Conservation (phyloP, 2,797 vertebrate species). For the Ceyx erithaca region DNA sequence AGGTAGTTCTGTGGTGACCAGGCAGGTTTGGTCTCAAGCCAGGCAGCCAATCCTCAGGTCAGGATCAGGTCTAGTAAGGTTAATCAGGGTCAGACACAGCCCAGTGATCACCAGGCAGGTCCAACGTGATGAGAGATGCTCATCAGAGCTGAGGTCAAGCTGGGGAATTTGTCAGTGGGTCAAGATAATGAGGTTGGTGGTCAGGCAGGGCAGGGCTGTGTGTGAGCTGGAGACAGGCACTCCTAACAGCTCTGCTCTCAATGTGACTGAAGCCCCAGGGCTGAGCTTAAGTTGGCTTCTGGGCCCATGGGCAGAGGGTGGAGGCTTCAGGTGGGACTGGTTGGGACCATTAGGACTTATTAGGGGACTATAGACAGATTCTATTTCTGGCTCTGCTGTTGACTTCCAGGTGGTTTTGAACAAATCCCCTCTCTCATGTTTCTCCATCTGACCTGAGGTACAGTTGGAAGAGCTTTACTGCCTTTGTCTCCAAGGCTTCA, state of each 20-base stretch:
- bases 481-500: not conserved
- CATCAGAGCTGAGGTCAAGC: not conserved
- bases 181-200: not conserved
- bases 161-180: not conserved
- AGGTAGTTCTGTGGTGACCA: not conserved
- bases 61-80: not conserved
- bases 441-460: not conserved
- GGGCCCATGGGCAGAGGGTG: not conserved
- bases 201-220: not conserved
- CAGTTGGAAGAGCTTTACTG: not conserved
- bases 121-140: not conserved
- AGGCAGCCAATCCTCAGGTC: not conserved
- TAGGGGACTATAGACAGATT: not conserved
- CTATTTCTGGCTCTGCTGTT: not conserved
- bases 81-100: not conserved
- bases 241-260: not conserved
- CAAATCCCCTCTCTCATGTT: not conserved
- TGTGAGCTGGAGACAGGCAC: not conserved
- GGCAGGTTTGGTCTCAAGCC: not conserved
- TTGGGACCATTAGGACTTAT: not conserved
- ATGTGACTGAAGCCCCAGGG: not conserved
- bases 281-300: not conserved
- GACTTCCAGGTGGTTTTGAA: not conserved
- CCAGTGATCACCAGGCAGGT: not conserved
- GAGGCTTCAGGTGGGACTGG: not conserved